These are phyloP conservation scores for Clarias laeviceps DNA, from an alignment of 2,797 vertebrate species.

Conservation along the genomic window DNA sequence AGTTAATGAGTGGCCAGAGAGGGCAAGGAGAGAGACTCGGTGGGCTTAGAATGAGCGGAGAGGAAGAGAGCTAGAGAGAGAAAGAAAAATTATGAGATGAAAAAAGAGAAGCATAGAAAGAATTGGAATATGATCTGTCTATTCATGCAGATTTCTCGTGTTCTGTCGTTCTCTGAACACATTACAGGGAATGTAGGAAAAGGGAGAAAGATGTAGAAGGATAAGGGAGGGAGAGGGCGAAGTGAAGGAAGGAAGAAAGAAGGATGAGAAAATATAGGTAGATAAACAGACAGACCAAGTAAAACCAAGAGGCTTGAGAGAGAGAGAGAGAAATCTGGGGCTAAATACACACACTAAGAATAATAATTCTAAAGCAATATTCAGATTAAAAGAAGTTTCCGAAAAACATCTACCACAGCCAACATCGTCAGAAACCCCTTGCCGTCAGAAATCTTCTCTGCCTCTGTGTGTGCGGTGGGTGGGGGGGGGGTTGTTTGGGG, in stretches of 20 bases:
- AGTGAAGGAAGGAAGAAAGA: neutral
- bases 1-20: conserved; percentile 91
- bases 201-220: neutral
- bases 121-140: neutral
- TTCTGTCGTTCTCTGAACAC: neutral
- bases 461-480: neutral
- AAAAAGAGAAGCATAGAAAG: neutral
- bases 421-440: neutral
- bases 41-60: neutral
- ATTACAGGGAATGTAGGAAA: neutral
- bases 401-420: neutral
- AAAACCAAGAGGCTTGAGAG: neutral
- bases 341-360: neutral
- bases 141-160: neutral
- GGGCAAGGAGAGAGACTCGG: conserved; percentile 53
- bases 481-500: too few species aligned
- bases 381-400: neutral
- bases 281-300: neutral
- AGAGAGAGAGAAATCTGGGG: neutral
- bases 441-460: neutral
- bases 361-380: neutral
- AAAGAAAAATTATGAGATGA: neutral
- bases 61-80: neutral
- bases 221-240: neutral
- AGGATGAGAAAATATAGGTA: too few species aligned